Conservation (phyloP, 2,113 vertebrate species). For the Limnothrissa miodon region DNA sequence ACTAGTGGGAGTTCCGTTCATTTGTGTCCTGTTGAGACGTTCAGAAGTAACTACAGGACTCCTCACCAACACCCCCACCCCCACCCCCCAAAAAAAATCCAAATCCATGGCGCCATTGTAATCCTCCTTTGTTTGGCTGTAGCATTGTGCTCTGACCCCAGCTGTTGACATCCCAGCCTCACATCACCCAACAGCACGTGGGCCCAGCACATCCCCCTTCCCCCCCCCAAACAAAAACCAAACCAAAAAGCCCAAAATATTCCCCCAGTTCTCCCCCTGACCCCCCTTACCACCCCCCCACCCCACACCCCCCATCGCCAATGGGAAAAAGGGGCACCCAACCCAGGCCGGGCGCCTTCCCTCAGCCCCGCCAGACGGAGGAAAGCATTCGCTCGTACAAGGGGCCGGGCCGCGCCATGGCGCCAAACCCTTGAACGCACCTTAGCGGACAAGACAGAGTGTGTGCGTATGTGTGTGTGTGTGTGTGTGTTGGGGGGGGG, state of each 20-base stretch:
- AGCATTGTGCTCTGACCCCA: constrained; percentile 43
- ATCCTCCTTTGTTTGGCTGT: constrained; percentile 56
- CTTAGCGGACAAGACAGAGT: constrained; percentile 40
- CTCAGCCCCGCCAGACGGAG: background rate
- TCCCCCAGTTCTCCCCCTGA: too few relatives aligned
- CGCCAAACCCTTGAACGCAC: constrained; percentile 25
- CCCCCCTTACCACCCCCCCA: constrained; percentile 20
- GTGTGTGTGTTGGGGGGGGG: too few relatives aligned
- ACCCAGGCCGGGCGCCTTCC: background rate
- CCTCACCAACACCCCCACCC: too few relatives aligned
- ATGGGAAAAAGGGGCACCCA: background rate
- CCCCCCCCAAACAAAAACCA: constrained; percentile 29
- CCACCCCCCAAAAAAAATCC: constrained; percentile 5
- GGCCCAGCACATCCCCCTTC: constrained; percentile 25
- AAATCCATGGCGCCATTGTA: constrained; percentile 56
- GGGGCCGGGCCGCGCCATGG: background rate
- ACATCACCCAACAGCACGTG: constrained; percentile 26
- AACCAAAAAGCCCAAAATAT: too few relatives aligned
- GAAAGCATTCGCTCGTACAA: too few relatives aligned
- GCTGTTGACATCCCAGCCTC: constrained; percentile 45
- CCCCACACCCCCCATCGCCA: constrained; percentile 26
- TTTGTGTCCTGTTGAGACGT: background rate
- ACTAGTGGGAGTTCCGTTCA: background rate
- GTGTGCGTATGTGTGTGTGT: too few relatives aligned
- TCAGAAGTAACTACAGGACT: background rate